phyloP scores from a whole-genome alignment of 2,888 invertebrate species.

The Spodoptera littoralis region DNA sequence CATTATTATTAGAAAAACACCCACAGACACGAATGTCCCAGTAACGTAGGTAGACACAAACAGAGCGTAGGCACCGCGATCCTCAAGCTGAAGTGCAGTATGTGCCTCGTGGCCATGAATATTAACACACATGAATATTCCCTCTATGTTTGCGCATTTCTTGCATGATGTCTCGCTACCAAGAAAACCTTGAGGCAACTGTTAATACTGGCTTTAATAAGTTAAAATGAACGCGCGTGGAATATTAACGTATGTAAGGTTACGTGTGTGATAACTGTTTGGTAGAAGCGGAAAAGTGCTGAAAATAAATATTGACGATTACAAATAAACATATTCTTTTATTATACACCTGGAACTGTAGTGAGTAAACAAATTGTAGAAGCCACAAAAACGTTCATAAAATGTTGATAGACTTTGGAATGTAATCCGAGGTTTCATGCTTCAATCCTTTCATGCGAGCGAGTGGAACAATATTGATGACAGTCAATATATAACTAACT shows the following conservation, averaged over 20 bases:
- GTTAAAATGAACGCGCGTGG: constrained; percentile 43
- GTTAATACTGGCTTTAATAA: constrained; percentile 48
- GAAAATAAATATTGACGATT: not conserved
- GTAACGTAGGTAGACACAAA: constrained; percentile 34
- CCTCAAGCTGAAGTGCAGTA: constrained; percentile 71
- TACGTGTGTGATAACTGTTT: constrained; percentile 4
- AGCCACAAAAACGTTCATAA: too few species aligned
- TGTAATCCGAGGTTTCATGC: too few species aligned
- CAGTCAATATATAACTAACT: too few species aligned
- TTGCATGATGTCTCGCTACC: constrained; percentile 69
- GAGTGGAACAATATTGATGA: too few species aligned
- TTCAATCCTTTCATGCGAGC: too few species aligned
- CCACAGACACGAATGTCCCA: constrained; percentile 39
- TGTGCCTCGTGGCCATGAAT: constrained; percentile 80
- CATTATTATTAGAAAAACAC: too few species aligned
- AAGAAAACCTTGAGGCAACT: constrained; percentile 47
- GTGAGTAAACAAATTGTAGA: too few species aligned
- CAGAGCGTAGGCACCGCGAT: constrained; percentile 53
- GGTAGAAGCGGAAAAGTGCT: constrained; percentile 9
- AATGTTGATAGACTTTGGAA: too few species aligned
- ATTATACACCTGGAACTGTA: too few species aligned
- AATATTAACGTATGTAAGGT: constrained; percentile 17
- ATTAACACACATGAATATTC: constrained; percentile 86
- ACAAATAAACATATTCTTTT: too few species aligned
- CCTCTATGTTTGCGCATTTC: constrained; percentile 81